A percentile compares a stretch with the other conserved stretches of the same genome.
Evolutionary conservation across 2,888 invertebrate genomes (phyloP).

Genomic region (Drosophila trichaetosa): DNA sequence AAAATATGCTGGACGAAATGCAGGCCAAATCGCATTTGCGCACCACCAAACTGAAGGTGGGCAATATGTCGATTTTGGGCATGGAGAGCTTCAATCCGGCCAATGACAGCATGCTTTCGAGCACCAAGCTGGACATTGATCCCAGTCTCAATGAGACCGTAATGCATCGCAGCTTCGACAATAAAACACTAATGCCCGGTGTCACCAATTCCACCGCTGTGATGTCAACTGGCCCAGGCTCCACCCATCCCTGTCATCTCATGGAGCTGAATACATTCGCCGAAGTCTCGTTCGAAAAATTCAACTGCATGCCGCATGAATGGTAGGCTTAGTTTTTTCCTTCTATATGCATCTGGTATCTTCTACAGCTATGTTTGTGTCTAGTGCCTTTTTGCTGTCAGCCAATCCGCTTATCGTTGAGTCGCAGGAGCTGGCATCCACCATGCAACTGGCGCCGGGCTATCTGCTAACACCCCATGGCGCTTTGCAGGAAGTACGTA

Average conservation of each 20-base stretch:
- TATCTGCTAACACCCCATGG: slow-evolving; percentile 82
- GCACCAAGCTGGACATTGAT: slow-evolving; percentile 83
- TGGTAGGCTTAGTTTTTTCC: slow-evolving; percentile 67
- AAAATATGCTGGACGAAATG: slow-evolving; percentile 77
- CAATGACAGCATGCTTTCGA: slow-evolving; percentile 81
- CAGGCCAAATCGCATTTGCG: slow-evolving; percentile 77
- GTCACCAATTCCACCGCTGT: slow-evolving; percentile 23
- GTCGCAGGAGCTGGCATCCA: slow-evolving; percentile 79
- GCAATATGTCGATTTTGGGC: slow-evolving; percentile 63
- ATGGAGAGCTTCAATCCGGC: slow-evolving; percentile 70
- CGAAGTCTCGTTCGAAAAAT: slow-evolving; percentile 79
- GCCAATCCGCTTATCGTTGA: slow-evolving; percentile 83
- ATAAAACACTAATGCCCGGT: slow-evolving; percentile 53
- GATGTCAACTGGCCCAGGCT: slow-evolving; percentile 13
- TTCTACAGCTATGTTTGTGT: not conserved
- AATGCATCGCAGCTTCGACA: slow-evolving; percentile 56
- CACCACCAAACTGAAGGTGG: slow-evolving; percentile 73
- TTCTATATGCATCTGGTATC: not conserved
- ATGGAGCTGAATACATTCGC: slow-evolving; percentile 79
- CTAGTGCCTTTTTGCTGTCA: slow-evolving; percentile 77
- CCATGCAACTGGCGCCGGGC: slow-evolving; percentile 82
- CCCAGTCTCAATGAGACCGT: slow-evolving; percentile 61
- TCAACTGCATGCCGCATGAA: slow-evolving; percentile 73
- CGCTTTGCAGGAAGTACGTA: slow-evolving; percentile 82
- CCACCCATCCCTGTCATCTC: slow-evolving; percentile 73